Conservation (phyloP, 2,888 invertebrate species). For the Disparrhopalites patrizii region DNA sequence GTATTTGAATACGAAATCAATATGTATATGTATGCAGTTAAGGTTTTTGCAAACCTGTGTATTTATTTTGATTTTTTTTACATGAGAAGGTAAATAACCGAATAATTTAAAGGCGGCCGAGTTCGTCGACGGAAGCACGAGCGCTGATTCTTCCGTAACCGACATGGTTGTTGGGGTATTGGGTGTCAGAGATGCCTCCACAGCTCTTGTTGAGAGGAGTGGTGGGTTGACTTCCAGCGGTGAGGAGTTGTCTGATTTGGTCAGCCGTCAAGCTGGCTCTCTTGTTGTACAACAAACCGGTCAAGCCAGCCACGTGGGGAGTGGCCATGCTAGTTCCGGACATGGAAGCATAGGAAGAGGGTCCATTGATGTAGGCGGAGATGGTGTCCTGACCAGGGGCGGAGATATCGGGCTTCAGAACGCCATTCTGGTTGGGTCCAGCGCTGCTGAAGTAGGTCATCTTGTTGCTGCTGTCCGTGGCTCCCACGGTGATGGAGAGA, state of each 20-base stretch:
- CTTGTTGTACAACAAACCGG: background rate
- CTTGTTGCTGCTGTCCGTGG: conserved; percentile 10
- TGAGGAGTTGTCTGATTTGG: background rate
- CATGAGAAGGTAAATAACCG: too few species aligned
- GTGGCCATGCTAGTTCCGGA: conserved; percentile 29
- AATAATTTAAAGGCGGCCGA: too few species aligned
- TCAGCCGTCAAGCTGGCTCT: background rate
- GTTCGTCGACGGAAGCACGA: background rate
- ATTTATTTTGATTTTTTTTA: too few species aligned
- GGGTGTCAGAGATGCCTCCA: conserved; percentile 2
- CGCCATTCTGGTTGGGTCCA: conserved; percentile 4
- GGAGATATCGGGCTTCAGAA: conserved; percentile 17
- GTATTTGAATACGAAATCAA: too few species aligned
- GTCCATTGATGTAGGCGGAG: background rate
- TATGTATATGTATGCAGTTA: too few species aligned
- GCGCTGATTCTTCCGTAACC: conserved; percentile 16
- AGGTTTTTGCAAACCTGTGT: too few species aligned
- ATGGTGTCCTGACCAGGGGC: conserved; percentile 22
- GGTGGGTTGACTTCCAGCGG: background rate
- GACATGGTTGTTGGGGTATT: conserved; percentile 20
- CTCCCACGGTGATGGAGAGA: conserved; percentile 12
- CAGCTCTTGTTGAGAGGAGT: conserved; percentile 4
- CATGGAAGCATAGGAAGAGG: conserved; percentile 13
- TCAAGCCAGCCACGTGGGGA: conserved; percentile 18
- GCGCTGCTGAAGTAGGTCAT: conserved; percentile 17